Evolutionary conservation across 2,113 vertebrate species (phyloP).

Genomic region (Pelobates fuscus): DNA sequence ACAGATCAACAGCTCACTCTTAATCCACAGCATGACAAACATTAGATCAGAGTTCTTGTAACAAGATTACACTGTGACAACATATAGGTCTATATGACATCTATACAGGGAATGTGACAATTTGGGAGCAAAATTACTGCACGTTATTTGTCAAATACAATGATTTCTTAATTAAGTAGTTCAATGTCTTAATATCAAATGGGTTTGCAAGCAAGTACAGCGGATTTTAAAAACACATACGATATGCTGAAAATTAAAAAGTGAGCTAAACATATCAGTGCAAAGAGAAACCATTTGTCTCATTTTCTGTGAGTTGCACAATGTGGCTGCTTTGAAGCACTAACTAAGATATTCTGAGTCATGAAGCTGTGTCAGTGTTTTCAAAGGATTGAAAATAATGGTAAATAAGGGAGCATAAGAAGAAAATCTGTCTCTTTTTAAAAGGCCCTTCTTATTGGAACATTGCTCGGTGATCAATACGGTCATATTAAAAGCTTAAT

Average conservation of each 20-base stretch:
- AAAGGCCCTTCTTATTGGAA: conserved; percentile 29
- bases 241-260: background rate
- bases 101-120: too few relatives aligned
- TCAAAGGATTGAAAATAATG: conserved; percentile 31
- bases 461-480: conserved; percentile 27
- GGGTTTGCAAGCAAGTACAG: background rate
- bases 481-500: conserved; percentile 30
- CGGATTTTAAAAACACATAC: background rate
- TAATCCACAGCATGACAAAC: too few relatives aligned
- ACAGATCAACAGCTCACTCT: too few relatives aligned
- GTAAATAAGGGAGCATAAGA: conserved; percentile 27
- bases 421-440: conserved; percentile 32
- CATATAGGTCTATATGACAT: too few relatives aligned
- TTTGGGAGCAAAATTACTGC: too few relatives aligned
- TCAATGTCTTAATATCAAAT: background rate
- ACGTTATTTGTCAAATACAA: too few relatives aligned
- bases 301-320: conserved; percentile 3
- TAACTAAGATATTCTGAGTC: conserved; percentile 15
- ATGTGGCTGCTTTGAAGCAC: conserved; percentile 22
- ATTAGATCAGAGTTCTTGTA: too few relatives aligned
- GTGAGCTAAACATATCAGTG: background rate
- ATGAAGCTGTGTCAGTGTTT: conserved; percentile 21
- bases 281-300: conserved; percentile 1
- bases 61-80: too few relatives aligned
- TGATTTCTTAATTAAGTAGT: too few relatives aligned